Evolutionary conservation across 2,113 vertebrate species (phyloP).

Genomic region (Scatophagus argus): DNA sequence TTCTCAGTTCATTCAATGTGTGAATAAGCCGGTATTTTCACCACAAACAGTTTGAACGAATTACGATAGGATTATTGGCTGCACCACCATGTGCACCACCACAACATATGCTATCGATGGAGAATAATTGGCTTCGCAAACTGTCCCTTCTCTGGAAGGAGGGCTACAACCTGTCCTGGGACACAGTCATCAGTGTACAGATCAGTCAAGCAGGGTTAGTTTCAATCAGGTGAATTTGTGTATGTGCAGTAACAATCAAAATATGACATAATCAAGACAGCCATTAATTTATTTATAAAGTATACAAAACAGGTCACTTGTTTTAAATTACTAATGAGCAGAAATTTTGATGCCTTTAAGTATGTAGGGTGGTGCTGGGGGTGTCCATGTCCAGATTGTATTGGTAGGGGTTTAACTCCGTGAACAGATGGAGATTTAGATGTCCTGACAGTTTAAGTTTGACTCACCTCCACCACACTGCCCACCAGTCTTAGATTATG

Average conservation of each 20-base stretch:
- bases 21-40: background rate
- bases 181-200: too few relatives aligned
- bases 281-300: background rate
- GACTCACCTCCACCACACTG: slow-evolving; percentile 39
- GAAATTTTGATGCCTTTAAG: too few relatives aligned
- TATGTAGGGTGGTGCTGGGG: slow-evolving; percentile 6
- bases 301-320: background rate
- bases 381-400: slow-evolving; percentile 12
- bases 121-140: slow-evolving; percentile 36
- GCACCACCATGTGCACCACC: background rate
- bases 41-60: background rate
- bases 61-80: background rate
- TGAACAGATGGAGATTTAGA: slow-evolving; percentile 84
- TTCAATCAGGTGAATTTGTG: background rate
- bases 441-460: slow-evolving; percentile 68
- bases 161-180: background rate
- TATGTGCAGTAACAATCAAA: background rate
- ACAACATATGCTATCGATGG: slow-evolving; percentile 2
- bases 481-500: slow-evolving; percentile 53
- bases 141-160: slow-evolving; percentile 38
- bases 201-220: background rate
- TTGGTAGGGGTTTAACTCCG: slow-evolving; percentile 61
- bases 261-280: background rate
- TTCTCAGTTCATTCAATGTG: slow-evolving; percentile 11
- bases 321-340: slow-evolving; percentile 2